Conservation (phyloP, 1,140 invertebrate species). For the Pteromalus puparum region DNA sequence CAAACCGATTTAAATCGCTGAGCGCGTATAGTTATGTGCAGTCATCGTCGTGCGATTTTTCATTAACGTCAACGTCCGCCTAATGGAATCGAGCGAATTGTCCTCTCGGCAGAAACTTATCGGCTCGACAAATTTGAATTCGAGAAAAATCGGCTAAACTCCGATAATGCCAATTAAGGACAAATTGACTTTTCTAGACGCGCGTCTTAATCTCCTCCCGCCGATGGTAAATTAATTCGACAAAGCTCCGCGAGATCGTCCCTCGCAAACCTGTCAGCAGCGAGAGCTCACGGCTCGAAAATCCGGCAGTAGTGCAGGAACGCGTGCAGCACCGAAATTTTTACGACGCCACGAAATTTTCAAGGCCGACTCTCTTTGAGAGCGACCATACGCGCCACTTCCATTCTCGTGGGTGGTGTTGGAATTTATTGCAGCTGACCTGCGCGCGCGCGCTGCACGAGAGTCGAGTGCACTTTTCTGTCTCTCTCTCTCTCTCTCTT, state of each 20-base stretch:
- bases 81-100: background rate
- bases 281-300: background rate
- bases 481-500: conserved; percentile 14
- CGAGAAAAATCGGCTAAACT: background rate
- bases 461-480: background rate
- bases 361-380: conserved; percentile 23
- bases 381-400: background rate
- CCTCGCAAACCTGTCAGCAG: conserved; percentile 13
- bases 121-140: background rate
- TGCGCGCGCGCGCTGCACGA: background rate
- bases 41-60: background rate
- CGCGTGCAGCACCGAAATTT: conserved; percentile 18
- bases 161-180: conserved; percentile 15
- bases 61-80: background rate
- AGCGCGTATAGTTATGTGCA: background rate
- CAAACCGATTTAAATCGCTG: background rate
- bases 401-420: conserved; percentile 14
- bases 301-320: background rate
- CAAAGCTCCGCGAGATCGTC: conserved; percentile 11
- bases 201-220: background rate
- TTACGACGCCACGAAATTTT: conserved; percentile 38
- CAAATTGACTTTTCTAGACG: background rate
- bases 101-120: background rate
- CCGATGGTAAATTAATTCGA: conserved; percentile 38
- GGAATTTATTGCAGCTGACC: conserved; percentile 43